Base-by-base conservation (phyloP, 2,113 vertebrate species). In the Dunckerocampus dactyliophorus region DNA sequence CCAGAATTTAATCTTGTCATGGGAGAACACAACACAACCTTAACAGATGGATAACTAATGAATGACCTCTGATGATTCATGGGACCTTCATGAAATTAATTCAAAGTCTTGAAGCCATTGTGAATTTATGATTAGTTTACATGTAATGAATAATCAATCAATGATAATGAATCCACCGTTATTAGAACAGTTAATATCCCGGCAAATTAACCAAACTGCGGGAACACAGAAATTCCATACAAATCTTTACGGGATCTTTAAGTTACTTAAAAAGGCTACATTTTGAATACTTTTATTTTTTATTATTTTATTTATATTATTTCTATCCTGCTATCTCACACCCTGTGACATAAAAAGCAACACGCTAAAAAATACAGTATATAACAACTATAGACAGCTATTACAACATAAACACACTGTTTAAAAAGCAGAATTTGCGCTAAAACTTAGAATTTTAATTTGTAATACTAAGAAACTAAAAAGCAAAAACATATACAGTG, bases 101-200 rank as follows among this genome's bases (percentile, higher is more conserved):
- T n/a, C 22, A 11, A 48, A 45, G 55, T 24, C 1, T 55, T 59
- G 16, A 12, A 13, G 13, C 34, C 37, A 37, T 39, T 37, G 42
- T 56, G 51, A 19, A 13, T 19, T 14, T 4, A 31, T 22, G 51
- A 69, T 39, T 31, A 31, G 14, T 22, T 31, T 9, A 51, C 9
- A 6, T 21, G 22, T 19, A 24, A 49, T 43, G 62, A 24, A 42
- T 48, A 59, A 46, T 59, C 43, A 47, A 59, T 59, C 45, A 28
- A 14, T 59, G 57, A 31, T 59, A 14, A 47, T 59, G 45, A 59
- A 59, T 16, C 31, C 51, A 21, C 43, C 53, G 21, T 49, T 63
- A 4, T 15, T 31, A 34, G 8, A 45, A 17, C 3, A 9, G 22
- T 12, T 45, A 3, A 39, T 46, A 47, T 22, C 6, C 12, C 11